These are phyloP conservation scores for Trichomalopsis sarcophagae DNA, from an alignment of 1,140 invertebrate species.

Conservation along the genomic window DNA sequence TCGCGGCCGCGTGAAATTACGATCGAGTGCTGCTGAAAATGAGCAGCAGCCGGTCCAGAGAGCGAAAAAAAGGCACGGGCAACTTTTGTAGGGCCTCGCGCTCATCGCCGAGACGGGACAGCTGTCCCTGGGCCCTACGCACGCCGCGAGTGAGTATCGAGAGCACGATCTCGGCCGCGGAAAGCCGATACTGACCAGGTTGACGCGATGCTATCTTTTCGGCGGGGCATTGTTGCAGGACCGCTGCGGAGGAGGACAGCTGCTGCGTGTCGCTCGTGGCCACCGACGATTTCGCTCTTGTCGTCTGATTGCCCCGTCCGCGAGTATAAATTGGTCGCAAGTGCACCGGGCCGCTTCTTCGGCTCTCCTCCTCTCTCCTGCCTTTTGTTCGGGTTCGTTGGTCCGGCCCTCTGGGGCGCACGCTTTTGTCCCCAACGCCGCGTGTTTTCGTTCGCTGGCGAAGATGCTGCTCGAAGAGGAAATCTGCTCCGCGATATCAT, in stretches of 20 bases:
- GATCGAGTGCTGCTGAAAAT: background rate
- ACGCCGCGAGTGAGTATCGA: background rate
- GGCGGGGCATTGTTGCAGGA: background rate
- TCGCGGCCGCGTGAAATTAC: slow-evolving; percentile 31
- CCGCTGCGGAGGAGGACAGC: slow-evolving; percentile 36
- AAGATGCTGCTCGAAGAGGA: background rate
- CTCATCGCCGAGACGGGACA: background rate
- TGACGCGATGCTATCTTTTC: slow-evolving; percentile 1
- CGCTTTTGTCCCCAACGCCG: background rate
- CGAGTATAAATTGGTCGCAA: background rate
- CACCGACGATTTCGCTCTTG: background rate
- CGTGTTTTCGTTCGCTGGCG: background rate
- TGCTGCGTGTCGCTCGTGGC: background rate
- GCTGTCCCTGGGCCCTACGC: slow-evolving; percentile 10
- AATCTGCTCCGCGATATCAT: background rate
- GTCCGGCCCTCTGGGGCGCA: background rate
- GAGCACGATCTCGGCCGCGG: slow-evolving; percentile 13
- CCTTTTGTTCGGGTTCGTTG: slow-evolving; percentile 1
- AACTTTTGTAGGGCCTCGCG: background rate
- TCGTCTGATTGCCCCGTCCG: slow-evolving; percentile 3
- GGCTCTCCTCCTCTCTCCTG: too few relatives aligned
- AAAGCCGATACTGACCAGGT: slow-evolving; percentile 10
- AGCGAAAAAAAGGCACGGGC: background rate
- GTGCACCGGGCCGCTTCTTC: background rate
- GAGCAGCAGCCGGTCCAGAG: background rate